Evolutionary conservation across 2,888 invertebrate species (phyloP), one percentile per base, ranked within the genome.

Genomic region (Alviniconcha strummeri): DNA sequence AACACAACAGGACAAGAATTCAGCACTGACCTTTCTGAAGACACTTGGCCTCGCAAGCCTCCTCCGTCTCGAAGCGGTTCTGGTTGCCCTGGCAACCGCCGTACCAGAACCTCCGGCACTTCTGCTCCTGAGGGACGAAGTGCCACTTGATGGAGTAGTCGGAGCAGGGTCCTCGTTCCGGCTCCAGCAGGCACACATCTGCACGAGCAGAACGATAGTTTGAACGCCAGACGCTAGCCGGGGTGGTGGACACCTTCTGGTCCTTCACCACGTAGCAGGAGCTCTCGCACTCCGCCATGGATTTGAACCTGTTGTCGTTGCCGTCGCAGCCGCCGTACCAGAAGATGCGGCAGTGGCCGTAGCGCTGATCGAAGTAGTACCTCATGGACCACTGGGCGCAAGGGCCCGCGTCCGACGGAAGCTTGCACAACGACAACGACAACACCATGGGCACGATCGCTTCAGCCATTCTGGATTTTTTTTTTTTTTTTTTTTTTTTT

Each of bases 141-240:
- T 86, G 89, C 91, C 91, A 93, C 80, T 86, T 86, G 64, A 91
- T 88, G 19, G 86, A 85, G 87, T 89, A 92, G 83, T 91, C 87
- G 9, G 84, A 77, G 86, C 93, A 93, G 4, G 88, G 56, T 7
- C 98, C 98, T 69, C 82, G 55, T 8, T 80, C 84, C 56, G 75
- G 56, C 64, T 82, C 83, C 83, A 86, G 83, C 52, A 83, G 85
- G 80, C 90, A 97, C 83, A 94, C 93, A 0, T 98, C 96, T 88
- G 94, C 96, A 93, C 98, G 97, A 91, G 98, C 98, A 92, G 98
- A 98, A 4, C 98, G 98, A 91, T 96, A 98, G 6, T 98, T 94
- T 0, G 97, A 96, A 90, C 96, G 96, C 0, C 86, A 67, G 79
- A 88, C n/a, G 36, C 8, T 71, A 11, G 15, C 57, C n/a, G 36